Evolutionary conservation across 2,888 invertebrate genomes (phyloP), one percentile per base, ranked within the genome.

Genomic region (Xanthorhoe spadicearia): DNA sequence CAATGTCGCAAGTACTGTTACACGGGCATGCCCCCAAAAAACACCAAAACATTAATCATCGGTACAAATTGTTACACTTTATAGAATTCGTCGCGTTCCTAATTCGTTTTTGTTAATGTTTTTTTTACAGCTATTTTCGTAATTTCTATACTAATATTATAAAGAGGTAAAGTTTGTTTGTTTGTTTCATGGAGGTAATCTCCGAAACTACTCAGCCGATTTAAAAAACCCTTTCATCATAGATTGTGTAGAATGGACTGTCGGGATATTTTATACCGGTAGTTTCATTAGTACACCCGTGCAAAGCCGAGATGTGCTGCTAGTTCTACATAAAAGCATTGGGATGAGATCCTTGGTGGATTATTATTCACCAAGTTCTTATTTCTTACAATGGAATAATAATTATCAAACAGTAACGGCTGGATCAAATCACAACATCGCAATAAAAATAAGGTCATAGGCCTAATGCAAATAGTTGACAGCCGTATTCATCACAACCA

Each of bases 11-110:
- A 1, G 32, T 77, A 79, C 80, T 70, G 81, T 80, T 82, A 81
- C 70, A 72, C 70, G 74, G 69, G 68, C 72, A 67, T 77, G 80
- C 77, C 79, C 80, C 75, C 65, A 28, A 80, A 82, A 79, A 76
- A 72, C 53, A 69, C 51, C 69, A 59, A 71, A 77, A 77, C 75
- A 80, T 74, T 68, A 73, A 72, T 73, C 73, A 70, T 62, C 55
- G 50, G 51, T 66, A 74, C 73, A 77, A 80, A 78, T 72, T 74
- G 73, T 73, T 74, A 57, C 64, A 70, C 69, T 69, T 59, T 67
- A 68, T 62, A 69, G 69, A 62, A 63, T 70, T 69, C 38, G 70
- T 54, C 56, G 50, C 73, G 70, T 50, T 67, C 48, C 23, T 51
- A 38, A 19, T 52, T 49, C 48, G 23, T 56, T 62, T 64, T 64